These are phyloP conservation scores for Patiria pectinifera DNA, from an alignment of 53 echinoderm and acorn worm species.

Conservation along the genomic window DNA sequence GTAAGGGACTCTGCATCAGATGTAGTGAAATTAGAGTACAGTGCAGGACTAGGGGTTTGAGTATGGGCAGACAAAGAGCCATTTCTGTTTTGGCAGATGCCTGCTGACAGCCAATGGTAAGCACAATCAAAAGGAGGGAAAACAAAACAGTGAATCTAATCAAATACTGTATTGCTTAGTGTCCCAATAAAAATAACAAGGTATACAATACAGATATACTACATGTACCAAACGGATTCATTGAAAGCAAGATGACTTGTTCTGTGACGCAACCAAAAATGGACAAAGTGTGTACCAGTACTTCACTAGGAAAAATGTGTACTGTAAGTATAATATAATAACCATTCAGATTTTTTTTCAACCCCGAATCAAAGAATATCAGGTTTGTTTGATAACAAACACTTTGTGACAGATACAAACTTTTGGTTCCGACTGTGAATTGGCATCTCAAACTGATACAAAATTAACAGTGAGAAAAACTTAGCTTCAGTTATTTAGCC, in stretches of 20 bases:
- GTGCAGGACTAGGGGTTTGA: conserved; percentile 32
- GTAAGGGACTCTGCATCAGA: not conserved
- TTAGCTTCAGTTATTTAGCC: too few relatives aligned
- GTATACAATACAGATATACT: too few relatives aligned
- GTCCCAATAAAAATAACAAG: not conserved
- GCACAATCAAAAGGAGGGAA: conserved; percentile 36
- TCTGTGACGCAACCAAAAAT: not conserved
- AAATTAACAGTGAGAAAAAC: too few relatives aligned
- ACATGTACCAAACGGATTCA: not conserved
- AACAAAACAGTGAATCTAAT: conserved; percentile 26
- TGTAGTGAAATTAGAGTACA: conserved; percentile 16
- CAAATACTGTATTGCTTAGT: not conserved
- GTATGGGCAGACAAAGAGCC: conserved; percentile 19
- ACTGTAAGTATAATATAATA: too few relatives aligned
- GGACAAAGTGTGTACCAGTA: too few relatives aligned
- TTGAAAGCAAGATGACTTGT: not conserved
- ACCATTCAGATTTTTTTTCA: too few relatives aligned
- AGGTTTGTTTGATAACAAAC: too few relatives aligned
- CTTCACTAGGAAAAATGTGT: too few relatives aligned
- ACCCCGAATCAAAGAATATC: too few relatives aligned
- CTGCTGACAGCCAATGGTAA: conserved; percentile 56
- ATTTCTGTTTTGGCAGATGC: conserved; percentile 53
- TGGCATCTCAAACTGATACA: too few relatives aligned
- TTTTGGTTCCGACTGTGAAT: too few relatives aligned
- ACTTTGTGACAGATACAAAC: too few relatives aligned